Evolutionary conservation across 2,888 invertebrate species (phyloP).

Genomic region (Drosophila conformis): DNA sequence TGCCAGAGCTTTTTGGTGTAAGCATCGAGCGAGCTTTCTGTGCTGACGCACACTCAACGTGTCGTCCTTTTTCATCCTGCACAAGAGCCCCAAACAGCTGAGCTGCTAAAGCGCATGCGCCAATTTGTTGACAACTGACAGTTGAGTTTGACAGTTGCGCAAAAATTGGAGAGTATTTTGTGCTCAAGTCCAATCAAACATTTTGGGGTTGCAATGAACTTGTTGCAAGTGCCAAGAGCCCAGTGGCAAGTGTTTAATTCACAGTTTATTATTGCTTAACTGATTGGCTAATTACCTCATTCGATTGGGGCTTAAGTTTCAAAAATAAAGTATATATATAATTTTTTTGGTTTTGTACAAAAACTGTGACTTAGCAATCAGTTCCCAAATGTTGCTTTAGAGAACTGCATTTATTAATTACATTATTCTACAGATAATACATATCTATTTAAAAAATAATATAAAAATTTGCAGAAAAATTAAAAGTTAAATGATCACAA

Average conservation of each 20-base stretch:
- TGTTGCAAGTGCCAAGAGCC: constrained; percentile 40
- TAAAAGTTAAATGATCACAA: background rate
- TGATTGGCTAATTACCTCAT: background rate
- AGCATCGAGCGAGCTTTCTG: constrained; percentile 46
- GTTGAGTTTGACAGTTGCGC: constrained; percentile 36
- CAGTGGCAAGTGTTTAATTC: background rate
- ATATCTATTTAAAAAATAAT: background rate
- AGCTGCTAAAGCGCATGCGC: constrained; percentile 57
- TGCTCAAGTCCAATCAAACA: background rate
- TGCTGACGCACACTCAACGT: constrained; percentile 30
- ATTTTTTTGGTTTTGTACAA: background rate
- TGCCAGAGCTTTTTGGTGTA: constrained; percentile 24
- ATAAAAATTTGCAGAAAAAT: background rate
- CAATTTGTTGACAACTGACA: constrained; percentile 34
- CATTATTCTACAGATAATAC: background rate
- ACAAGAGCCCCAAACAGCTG: constrained; percentile 55
- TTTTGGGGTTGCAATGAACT: constrained; percentile 44
- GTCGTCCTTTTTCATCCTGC: constrained; percentile 63
- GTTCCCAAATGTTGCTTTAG: background rate
- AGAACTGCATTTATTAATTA: background rate
- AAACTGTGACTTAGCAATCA: background rate
- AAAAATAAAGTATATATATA: background rate
- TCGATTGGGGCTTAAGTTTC: background rate
- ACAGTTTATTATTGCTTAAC: constrained; percentile 28
- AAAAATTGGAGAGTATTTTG: constrained; percentile 8